Conservation (phyloP, 2,888 invertebrate species). For the Anoplius nigerrimus region DNA sequence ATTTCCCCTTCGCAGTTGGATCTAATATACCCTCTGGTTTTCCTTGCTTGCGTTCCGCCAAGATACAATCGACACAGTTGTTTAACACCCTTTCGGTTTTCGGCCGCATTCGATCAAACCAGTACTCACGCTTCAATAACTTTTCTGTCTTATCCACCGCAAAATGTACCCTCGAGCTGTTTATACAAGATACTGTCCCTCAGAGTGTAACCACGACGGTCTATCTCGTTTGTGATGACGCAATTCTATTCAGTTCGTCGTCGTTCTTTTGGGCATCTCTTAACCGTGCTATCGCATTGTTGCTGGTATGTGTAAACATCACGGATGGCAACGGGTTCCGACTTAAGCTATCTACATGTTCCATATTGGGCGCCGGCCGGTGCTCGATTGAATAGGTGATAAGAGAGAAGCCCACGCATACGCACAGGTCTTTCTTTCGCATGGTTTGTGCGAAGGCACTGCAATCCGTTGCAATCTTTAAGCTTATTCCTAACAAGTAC, state of each 20-base stretch:
- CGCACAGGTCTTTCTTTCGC: too few species aligned
- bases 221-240: neutral
- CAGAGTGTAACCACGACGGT: neutral
- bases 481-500: slow-evolving; percentile 55
- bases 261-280: slow-evolving; percentile 24
- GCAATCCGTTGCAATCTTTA: too few species aligned
- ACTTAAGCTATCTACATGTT: slow-evolving; percentile 8
- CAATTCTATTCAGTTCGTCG: neutral
- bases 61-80: slow-evolving; percentile 33
- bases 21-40: slow-evolving; percentile 49
- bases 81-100: slow-evolving; percentile 18
- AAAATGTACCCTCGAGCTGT: slow-evolving; percentile 51
- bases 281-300: slow-evolving; percentile 4
- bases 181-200: slow-evolving; percentile 7
- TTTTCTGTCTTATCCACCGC: slow-evolving; percentile 52
- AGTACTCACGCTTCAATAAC: slow-evolving; percentile 54
- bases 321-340: slow-evolving; percentile 18
- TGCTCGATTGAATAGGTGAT: slow-evolving; percentile 24
- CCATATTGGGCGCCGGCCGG: slow-evolving; percentile 17
- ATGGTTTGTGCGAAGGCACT: too few species aligned
- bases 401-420: slow-evolving; percentile 31
- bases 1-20: neutral
- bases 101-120: slow-evolving; percentile 38
- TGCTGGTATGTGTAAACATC: slow-evolving; percentile 12
- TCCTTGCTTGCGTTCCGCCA: slow-evolving; percentile 43